A percentile compares a stretch with the other conserved stretches of the same genome.
Conservation (phyloP, 2,113 vertebrate genomes). For the Oxygymnocypris stewartii region DNA sequence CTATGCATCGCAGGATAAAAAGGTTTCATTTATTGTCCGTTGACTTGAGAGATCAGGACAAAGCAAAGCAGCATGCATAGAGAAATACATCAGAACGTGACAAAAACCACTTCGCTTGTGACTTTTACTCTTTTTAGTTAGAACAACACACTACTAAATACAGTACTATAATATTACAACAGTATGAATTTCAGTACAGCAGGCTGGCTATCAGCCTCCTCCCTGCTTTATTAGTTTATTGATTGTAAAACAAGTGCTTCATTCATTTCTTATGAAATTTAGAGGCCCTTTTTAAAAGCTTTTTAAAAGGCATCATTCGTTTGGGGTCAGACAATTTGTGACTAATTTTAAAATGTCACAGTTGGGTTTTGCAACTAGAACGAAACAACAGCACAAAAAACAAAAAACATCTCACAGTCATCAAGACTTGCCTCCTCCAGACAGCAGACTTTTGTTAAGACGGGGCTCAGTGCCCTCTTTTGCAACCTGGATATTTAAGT, state of each 20-base stretch:
- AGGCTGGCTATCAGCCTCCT: background rate
- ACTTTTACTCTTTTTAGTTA: background rate
- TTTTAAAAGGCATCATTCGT: slow-evolving; percentile 25
- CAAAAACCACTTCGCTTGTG: background rate
- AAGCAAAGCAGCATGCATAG: slow-evolving; percentile 5
- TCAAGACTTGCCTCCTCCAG: slow-evolving; percentile 11
- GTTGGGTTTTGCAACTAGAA: background rate
- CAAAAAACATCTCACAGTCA: background rate
- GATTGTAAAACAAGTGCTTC: slow-evolving; percentile 35
- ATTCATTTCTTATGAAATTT: slow-evolving; percentile 27
- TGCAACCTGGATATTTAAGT: slow-evolving; percentile 16
- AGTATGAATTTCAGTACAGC: slow-evolving; percentile 16
- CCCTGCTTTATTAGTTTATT: slow-evolving; percentile 30
- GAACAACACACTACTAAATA: background rate
- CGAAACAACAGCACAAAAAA: background rate
- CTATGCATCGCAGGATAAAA: slow-evolving; percentile 37
- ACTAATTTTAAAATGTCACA: background rate
- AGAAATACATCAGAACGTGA: background rate
- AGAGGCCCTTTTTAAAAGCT: too few relatives aligned
- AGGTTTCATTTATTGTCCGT: slow-evolving; percentile 1
- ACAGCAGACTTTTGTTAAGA: slow-evolving; percentile 42
- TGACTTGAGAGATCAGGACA: slow-evolving; percentile 26
- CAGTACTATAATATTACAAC: background rate
- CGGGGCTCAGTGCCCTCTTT: background rate
- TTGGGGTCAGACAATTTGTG: background rate